Conservation (phyloP, 2,888 invertebrate species). For the Drosophila paucipuncta region DNA sequence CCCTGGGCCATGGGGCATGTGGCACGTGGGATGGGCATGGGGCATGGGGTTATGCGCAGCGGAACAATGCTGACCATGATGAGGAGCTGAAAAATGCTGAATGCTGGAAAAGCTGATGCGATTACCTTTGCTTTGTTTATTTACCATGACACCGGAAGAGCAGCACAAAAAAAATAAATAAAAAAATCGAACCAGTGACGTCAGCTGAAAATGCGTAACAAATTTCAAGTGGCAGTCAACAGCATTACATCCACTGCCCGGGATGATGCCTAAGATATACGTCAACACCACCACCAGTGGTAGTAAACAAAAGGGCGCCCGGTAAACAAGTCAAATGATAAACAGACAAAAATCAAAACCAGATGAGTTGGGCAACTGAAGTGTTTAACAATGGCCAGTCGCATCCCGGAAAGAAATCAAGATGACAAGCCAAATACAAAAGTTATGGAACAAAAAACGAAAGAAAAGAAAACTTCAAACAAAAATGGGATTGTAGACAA, state of each 20-base stretch:
- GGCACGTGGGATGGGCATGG: neutral
- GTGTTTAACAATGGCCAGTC: conserved; percentile 10
- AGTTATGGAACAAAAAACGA: neutral
- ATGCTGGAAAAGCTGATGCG: conserved; percentile 32
- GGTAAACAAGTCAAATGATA: conserved; percentile 37
- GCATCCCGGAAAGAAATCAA: neutral
- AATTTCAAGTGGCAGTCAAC: conserved; percentile 29
- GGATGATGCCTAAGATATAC: conserved; percentile 6
- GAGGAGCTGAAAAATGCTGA: conserved; percentile 38
- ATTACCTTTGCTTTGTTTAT: conserved; percentile 63
- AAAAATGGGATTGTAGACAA: neutral
- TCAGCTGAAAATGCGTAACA: conserved; percentile 33
- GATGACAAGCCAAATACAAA: neutral
- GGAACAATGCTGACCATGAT: conserved; percentile 43
- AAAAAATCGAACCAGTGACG: conserved; percentile 14
- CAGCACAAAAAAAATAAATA: neutral
- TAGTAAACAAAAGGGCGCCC: conserved; percentile 18
- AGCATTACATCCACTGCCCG: conserved; percentile 1
- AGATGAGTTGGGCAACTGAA: conserved; percentile 10
- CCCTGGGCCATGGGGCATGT: neutral
- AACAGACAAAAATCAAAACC: conserved; percentile 25
- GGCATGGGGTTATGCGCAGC: conserved; percentile 6
- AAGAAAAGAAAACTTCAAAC: conserved; percentile 1
- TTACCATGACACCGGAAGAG: conserved; percentile 36
- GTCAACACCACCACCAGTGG: neutral